Conservation (phyloP, 2,797 vertebrate species). For the Poeciliopsis gracilis region DNA sequence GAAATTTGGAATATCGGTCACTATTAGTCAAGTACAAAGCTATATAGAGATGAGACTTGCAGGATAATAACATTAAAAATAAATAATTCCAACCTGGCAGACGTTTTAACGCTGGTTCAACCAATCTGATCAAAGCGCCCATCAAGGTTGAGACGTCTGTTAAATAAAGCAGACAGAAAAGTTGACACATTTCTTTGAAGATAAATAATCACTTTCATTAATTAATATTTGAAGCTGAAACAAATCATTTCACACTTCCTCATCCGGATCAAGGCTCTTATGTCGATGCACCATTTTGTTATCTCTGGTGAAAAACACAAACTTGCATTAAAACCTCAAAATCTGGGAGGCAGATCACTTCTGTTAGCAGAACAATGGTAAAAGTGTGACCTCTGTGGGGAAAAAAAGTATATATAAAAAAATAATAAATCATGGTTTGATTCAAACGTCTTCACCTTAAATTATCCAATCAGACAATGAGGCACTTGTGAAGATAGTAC, state of each 20-base stretch:
- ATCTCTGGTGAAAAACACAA: background rate
- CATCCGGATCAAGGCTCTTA: background rate
- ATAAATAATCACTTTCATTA: background rate
- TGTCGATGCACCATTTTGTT: background rate
- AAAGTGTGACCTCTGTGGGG: background rate
- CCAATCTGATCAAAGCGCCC: constrained; percentile 17
- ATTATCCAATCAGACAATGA: constrained; percentile 51
- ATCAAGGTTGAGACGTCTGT: constrained; percentile 59
- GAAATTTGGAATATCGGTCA: background rate
- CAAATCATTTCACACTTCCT: background rate
- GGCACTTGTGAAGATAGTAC: constrained; percentile 13
- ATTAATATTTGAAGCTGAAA: background rate
- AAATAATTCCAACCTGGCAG: constrained; percentile 39
- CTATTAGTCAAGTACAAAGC: background rate
- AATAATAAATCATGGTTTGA: background rate
- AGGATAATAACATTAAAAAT: background rate
- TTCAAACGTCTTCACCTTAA: constrained; percentile 36
- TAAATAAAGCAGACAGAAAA: constrained; percentile 6
- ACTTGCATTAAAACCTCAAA: background rate
- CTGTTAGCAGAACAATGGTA: constrained; percentile 7
- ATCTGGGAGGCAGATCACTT: rapidly evolving
- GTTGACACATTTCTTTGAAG: background rate
- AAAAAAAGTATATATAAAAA: background rate
- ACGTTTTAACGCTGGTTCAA: constrained; percentile 12
- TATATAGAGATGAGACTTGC: background rate